phyloP scores from a whole-genome alignment of 2,113 vertebrate species.

The Conger conger region DNA sequence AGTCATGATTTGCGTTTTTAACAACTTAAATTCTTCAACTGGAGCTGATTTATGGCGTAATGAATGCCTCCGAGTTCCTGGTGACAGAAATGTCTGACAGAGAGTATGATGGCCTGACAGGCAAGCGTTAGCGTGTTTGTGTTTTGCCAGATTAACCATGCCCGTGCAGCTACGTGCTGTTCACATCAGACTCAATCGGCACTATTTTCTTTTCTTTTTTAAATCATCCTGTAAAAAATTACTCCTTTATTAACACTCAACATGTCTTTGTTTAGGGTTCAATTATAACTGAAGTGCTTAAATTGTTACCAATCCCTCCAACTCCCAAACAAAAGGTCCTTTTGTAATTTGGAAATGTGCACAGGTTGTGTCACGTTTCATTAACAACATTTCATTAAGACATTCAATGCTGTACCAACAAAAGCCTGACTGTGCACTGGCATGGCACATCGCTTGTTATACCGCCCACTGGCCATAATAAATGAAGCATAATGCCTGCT shows the following conservation, averaged over 20 bases:
- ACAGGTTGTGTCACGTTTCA: background rate
- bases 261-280: background rate
- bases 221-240: no score
- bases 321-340: background rate
- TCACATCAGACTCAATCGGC: background rate
- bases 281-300: background rate
- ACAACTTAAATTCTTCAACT: background rate
- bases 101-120: background rate
- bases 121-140: background rate
- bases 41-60: background rate
- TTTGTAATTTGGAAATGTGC: background rate
- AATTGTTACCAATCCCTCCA: background rate
- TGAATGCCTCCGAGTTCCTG: background rate
- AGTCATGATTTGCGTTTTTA: background rate
- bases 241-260: no score
- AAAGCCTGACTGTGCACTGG: background rate
- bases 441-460: background rate
- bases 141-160: background rate
- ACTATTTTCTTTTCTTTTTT: background rate
- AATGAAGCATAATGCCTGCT: background rate
- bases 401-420: background rate
- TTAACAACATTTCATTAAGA: background rate
- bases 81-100: background rate
- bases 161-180: background rate
- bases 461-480: background rate